phyloP scores from a whole-genome alignment of 1,140 invertebrate species.

The Metopolophium dirhodum region DNA sequence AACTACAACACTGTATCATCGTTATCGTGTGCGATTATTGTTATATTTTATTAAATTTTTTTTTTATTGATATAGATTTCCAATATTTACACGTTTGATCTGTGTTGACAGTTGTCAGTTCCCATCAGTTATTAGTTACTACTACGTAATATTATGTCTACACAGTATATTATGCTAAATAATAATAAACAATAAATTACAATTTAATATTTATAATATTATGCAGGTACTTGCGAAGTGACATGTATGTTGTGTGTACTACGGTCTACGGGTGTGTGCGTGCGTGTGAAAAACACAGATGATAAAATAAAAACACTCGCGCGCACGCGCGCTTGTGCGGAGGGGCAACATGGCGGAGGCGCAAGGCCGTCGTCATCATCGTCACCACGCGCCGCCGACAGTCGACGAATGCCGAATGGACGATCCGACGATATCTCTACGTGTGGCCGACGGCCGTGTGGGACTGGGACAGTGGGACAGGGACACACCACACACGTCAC shows the following conservation, averaged over 20 bases:
- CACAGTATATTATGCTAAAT: too few relatives aligned
- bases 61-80: background rate
- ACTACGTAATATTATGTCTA: background rate
- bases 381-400: background rate
- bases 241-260: background rate
- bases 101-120: background rate
- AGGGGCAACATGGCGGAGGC: slow-evolving; percentile 30
- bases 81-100: background rate
- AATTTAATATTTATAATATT: background rate
- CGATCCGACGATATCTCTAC: slow-evolving; percentile 14
- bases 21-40: background rate
- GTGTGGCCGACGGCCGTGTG: background rate
- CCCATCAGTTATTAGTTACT: too few relatives aligned
- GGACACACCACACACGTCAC: background rate
- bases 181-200: background rate
- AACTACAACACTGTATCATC: background rate
- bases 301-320: slow-evolving; percentile 30
- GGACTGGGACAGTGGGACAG: background rate
- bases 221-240: background rate
- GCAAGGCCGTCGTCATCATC: slow-evolving; percentile 13
- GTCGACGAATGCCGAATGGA: background rate
- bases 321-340: background rate
- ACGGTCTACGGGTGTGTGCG: background rate
- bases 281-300: slow-evolving; percentile 45
- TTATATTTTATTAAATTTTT: background rate